These are phyloP conservation scores for Xiphorhynchus erythropygius DNA, from an alignment of 2,797 vertebrate genomes.

Conservation along the genomic window DNA sequence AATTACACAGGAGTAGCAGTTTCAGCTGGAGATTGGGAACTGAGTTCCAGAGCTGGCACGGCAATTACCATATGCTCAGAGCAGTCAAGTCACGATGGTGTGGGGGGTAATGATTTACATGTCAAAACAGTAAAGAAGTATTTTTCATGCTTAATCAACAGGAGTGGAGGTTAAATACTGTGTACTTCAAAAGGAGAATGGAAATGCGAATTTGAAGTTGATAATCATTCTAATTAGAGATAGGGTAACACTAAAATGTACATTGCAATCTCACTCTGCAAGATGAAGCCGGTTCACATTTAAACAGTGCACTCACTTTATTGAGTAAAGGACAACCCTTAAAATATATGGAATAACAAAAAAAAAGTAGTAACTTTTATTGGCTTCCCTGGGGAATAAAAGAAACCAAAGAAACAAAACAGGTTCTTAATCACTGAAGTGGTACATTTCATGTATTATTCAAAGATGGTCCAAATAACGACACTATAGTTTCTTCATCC, in stretches of 20 bases:
- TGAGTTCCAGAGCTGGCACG: not conserved
- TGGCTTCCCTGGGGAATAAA: not conserved
- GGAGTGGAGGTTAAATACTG: not conserved
- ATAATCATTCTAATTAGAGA: not conserved
- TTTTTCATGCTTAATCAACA: not conserved
- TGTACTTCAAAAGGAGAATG: not conserved
- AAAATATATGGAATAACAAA: not conserved
- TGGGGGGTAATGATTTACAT: not conserved
- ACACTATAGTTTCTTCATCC: not conserved
- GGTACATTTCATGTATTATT: not conserved
- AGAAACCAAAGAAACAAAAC: accelerated
- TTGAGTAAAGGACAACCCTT: not conserved
- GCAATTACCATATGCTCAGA: not conserved
- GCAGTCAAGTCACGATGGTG: not conserved
- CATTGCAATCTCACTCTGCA: not conserved
- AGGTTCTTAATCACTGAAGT: not conserved
- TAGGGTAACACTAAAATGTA: not conserved
- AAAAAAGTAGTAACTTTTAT: not conserved
- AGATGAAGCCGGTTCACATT: not conserved
- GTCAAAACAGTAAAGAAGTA: not conserved
- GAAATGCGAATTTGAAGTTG: not conserved
- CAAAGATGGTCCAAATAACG: not conserved
- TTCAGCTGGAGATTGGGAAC: not conserved
- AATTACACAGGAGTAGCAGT: not conserved
- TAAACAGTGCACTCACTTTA: not conserved